A percentile compares a stretch with the other conserved stretches of the same genome.
phyloP scores from a whole-genome alignment of 2,888 invertebrate genomes.

The Carabus problematicus region DNA sequence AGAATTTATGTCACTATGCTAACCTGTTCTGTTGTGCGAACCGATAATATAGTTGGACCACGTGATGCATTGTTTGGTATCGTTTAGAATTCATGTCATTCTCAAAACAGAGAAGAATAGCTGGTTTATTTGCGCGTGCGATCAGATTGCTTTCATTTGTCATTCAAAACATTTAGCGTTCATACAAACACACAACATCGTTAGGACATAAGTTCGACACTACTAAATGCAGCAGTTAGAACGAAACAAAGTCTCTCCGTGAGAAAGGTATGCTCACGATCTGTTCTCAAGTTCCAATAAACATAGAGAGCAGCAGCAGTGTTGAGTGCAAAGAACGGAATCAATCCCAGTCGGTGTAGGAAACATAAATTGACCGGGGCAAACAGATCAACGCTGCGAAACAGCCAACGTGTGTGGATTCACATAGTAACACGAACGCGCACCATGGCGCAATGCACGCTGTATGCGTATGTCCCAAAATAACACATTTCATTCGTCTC shows the following conservation, averaged over 20 bases:
- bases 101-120: too few species aligned
- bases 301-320: slow-evolving; percentile 17
- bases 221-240: too few species aligned
- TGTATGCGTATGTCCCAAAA: slow-evolving; percentile 1
- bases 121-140: too few species aligned
- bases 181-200: too few species aligned
- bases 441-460: background rate
- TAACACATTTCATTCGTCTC: slow-evolving; percentile 1
- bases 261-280: too few species aligned
- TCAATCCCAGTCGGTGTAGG: slow-evolving; percentile 49
- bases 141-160: too few species aligned
- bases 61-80: too few species aligned
- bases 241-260: too few species aligned
- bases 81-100: too few species aligned
- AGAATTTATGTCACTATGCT: background rate
- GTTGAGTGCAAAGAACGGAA: slow-evolving; percentile 45
- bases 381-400: slow-evolving; percentile 38
- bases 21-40: background rate
- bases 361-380: slow-evolving; percentile 49
- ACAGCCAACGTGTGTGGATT: background rate
- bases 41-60: background rate
- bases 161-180: too few species aligned
- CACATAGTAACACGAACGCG: background rate
- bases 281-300: too few species aligned
- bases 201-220: too few species aligned